Evolutionary conservation across 1,140 invertebrate species (phyloP).

Genomic region (Tetramorium parvispinum): DNA sequence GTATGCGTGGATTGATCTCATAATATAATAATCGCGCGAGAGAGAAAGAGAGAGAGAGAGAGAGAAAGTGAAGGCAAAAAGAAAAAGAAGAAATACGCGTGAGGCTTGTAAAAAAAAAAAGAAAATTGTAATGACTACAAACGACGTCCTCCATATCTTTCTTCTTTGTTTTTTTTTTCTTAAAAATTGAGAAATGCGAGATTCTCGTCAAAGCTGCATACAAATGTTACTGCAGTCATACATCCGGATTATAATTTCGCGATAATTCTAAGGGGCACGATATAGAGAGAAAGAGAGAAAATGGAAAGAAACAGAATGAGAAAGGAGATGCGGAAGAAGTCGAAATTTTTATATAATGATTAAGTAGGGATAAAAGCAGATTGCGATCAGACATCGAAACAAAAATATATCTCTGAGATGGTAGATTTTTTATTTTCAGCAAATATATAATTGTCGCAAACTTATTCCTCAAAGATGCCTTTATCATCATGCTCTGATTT

Average conservation of each 20-base stretch:
- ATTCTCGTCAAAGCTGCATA: slow-evolving; percentile 12
- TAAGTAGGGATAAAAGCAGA: not conserved
- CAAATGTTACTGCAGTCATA: slow-evolving; percentile 1
- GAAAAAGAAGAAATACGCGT: slow-evolving; percentile 6
- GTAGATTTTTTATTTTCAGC: not conserved
- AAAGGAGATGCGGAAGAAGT: not conserved
- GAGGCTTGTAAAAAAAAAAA: slow-evolving; percentile 36
- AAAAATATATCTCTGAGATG: not conserved
- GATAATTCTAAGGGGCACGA: slow-evolving; percentile 30
- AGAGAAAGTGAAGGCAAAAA: not conserved
- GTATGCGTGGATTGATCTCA: slow-evolving; percentile 65
- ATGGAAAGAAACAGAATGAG: not conserved
- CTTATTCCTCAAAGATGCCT: not conserved
- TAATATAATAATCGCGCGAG: slow-evolving; percentile 58
- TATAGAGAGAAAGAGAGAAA: slow-evolving; percentile 24
- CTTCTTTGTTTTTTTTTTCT: slow-evolving; percentile 32
- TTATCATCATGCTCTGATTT: not conserved
- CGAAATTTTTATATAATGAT: slow-evolving; percentile 7
- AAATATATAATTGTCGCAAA: not conserved
- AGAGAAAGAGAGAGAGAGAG: not conserved
- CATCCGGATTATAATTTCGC: slow-evolving; percentile 42
- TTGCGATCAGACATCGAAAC: slow-evolving; percentile 2
- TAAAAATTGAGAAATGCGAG: not conserved
- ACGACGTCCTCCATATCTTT: slow-evolving; percentile 22
- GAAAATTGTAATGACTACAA: slow-evolving; percentile 8